Evolutionary conservation across 2,113 vertebrate species (phyloP).

Genomic region (Baryphthengus martii): DNA sequence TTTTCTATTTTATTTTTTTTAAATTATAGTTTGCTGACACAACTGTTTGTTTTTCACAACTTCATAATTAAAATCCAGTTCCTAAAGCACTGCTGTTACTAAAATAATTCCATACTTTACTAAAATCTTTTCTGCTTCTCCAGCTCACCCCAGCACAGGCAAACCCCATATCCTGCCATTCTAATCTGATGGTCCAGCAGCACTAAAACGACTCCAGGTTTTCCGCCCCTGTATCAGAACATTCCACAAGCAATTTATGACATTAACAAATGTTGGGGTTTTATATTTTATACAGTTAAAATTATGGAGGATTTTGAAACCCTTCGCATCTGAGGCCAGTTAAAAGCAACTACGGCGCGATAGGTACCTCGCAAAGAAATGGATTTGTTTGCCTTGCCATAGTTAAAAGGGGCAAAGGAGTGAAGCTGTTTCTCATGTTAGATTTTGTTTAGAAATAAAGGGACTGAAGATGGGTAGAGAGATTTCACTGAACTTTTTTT

Average conservation of each 20-base stretch:
- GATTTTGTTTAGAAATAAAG: not conserved
- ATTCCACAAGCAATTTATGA: not conserved
- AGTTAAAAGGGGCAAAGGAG: not conserved
- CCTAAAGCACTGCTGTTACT: not conserved
- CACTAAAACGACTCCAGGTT: not conserved
- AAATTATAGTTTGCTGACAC: not conserved
- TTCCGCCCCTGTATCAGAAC: not conserved
- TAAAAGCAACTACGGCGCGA: not conserved
- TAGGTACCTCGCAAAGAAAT: not conserved
- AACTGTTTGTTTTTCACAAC: not conserved
- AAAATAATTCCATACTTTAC: not conserved
- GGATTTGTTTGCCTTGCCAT: not conserved
- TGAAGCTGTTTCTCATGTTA: not conserved
- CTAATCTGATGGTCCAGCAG: not conserved
- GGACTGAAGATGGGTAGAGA: not conserved
- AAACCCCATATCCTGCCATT: not conserved
- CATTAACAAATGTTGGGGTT: not conserved
- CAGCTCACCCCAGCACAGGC: not conserved
- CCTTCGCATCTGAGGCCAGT: not conserved
- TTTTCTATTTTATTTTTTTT: not conserved
- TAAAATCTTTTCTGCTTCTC: not conserved
- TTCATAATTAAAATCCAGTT: not conserved
- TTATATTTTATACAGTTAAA: not conserved
- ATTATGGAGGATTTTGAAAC: not conserved
- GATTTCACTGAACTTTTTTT: not conserved